Evolutionary conservation across 2,113 vertebrate species (phyloP).

Genomic region (Tupaia tana): DNA sequence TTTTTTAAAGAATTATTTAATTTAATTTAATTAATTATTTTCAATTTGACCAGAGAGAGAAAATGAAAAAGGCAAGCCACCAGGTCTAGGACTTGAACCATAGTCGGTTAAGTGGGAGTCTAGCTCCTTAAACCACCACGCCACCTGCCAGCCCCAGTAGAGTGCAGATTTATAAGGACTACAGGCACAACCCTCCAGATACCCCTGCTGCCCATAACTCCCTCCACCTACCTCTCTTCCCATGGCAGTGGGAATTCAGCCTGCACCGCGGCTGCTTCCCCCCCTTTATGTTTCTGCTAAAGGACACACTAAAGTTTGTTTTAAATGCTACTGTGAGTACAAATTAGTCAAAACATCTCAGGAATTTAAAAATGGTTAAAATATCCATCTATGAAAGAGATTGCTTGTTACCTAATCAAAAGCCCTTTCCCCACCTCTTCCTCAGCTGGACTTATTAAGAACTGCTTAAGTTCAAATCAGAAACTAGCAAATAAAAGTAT

Average conservation of each 20-base stretch:
- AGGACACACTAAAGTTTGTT: not conserved
- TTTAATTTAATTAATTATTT: too few species aligned
- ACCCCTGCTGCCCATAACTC: not conserved
- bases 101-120: too few species aligned
- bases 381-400: not conserved
- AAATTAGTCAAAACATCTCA: slow-evolving; percentile 22
- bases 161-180: not conserved
- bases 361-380: slow-evolving; percentile 22
- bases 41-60: too few species aligned
- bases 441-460: not conserved
- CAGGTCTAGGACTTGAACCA: too few species aligned
- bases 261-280: not conserved
- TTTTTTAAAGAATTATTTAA: too few species aligned
- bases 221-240: too few species aligned
- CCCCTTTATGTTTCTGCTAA: not conserved
- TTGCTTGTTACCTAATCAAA: not conserved
- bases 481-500: not conserved
- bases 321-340: not conserved
- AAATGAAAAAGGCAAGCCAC: too few species aligned
- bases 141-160: too few species aligned
- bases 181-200: not conserved
- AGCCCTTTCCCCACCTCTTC: not conserved
- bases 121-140: too few species aligned
- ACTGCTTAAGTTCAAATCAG: not conserved
- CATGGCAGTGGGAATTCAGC: accelerated